phyloP scores from a whole-genome alignment of 1,140 invertebrate species.

The Penaeus japonicus region DNA sequence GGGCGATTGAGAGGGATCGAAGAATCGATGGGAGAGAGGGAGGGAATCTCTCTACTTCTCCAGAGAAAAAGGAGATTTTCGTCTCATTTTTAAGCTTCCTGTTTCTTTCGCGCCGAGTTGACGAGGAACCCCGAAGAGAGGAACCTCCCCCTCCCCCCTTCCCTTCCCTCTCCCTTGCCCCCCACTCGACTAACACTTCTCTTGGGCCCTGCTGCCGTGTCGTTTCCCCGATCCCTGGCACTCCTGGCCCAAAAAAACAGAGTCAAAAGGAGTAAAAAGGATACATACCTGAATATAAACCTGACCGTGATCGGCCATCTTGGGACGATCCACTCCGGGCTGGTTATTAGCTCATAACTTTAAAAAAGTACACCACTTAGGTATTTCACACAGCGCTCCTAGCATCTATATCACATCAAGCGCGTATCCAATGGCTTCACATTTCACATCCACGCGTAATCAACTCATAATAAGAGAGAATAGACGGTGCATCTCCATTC shows the following conservation, averaged over 20 bases:
- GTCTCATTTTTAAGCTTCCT: no score
- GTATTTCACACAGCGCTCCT: constrained; percentile 1
- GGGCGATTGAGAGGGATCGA: no score
- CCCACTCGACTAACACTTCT: not conserved
- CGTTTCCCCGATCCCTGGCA: not conserved
- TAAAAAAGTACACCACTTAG: constrained; percentile 17
- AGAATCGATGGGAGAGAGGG: no score
- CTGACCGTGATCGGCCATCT: constrained; percentile 56
- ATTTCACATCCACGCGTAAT: constrained; percentile 13
- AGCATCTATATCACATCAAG: constrained; percentile 21
- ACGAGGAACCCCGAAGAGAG: no score
- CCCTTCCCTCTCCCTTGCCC: no score
- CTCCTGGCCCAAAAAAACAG: not conserved
- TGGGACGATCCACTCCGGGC: constrained; percentile 27
- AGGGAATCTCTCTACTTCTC: no score
- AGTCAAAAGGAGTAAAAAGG: not conserved
- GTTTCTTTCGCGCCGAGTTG: no score
- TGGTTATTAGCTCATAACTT: constrained; percentile 48
- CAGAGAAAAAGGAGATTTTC: no score
- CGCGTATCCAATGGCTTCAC: not conserved
- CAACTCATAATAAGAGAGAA: constrained; percentile 4
- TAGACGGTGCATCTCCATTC: constrained; percentile 6
- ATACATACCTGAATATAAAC: constrained; percentile 55
- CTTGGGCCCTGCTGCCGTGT: not conserved
- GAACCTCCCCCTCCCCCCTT: no score